Percentiles rank a stretch among this genome's conserved stretches.
phyloP scores from a whole-genome alignment of 2,888 invertebrate genomes.

The Halictus ligatus region DNA sequence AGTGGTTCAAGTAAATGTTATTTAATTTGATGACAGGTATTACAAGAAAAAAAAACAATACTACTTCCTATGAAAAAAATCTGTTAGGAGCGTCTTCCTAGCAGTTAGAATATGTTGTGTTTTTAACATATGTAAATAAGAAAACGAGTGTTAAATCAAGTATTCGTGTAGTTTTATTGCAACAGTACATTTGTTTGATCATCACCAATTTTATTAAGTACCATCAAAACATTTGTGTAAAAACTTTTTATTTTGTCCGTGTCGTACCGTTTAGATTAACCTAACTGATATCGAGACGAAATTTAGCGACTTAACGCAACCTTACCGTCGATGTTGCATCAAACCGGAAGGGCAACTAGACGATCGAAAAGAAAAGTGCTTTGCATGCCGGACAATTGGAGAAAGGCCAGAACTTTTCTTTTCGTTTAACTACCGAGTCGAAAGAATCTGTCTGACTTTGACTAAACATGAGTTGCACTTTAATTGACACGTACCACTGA shows the following conservation, averaged over 20 bases:
- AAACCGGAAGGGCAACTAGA: slow-evolving; percentile 52
- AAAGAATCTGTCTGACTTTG: neutral
- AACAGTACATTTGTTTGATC: neutral
- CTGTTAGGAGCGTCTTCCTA: too few relatives aligned
- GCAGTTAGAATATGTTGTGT: too few relatives aligned
- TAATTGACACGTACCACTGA: neutral
- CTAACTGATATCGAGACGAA: neutral
- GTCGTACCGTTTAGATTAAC: neutral
- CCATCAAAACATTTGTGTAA: neutral
- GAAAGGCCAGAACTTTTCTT: slow-evolving; percentile 64
- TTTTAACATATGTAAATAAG: neutral
- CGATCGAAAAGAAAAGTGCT: slow-evolving; percentile 30
- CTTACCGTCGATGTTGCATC: slow-evolving; percentile 33
- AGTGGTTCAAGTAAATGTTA: too few relatives aligned
- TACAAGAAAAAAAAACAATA: too few relatives aligned
- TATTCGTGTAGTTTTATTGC: too few relatives aligned
- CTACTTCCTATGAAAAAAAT: too few relatives aligned
- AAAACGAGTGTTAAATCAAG: neutral
- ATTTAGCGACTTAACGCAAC: neutral
- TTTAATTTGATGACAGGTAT: too few relatives aligned
- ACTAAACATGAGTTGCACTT: slow-evolving; percentile 8
- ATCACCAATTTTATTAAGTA: neutral
- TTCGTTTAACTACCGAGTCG: slow-evolving; percentile 25
- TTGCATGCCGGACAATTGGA: slow-evolving; percentile 61
- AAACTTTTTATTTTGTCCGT: neutral